Percentiles rank a stretch among this genome's conserved stretches.
These are phyloP conservation scores for Phataginus tetradactyla DNA, from an alignment of 2,797 vertebrate species.

Conservation along the genomic window DNA sequence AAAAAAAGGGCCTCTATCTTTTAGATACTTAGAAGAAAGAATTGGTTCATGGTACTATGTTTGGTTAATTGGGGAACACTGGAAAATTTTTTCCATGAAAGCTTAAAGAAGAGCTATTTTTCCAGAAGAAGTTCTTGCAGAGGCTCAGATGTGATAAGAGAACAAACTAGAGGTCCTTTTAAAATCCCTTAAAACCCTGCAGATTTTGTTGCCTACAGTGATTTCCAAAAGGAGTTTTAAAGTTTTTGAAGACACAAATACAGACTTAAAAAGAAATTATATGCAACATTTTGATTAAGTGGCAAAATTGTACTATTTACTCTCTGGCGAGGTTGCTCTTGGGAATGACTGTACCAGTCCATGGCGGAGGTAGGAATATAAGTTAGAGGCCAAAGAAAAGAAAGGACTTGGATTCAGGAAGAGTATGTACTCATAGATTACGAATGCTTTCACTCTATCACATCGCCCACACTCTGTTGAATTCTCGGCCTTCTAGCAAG, in stretches of 20 bases:
- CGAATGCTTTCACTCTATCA: not conserved
- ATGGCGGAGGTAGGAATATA: conserved; percentile 2
- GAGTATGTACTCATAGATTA: not conserved
- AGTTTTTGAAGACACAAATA: conserved; percentile 41
- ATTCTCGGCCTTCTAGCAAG: not conserved
- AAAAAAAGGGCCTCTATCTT: not conserved
- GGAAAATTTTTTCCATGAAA: not conserved
- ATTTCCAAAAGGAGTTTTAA: conserved; percentile 35
- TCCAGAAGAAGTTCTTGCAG: conserved; percentile 46
- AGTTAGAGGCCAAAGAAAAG: conserved; percentile 31
- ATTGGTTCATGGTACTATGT: not conserved
- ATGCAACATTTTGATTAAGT: not conserved
- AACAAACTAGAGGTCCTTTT: conserved; percentile 10
- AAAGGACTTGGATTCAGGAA: conserved; percentile 25
- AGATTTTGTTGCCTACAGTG: conserved; percentile 24
- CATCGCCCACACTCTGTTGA: not conserved
- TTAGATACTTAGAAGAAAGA: not conserved
- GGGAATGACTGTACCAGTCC: not conserved
- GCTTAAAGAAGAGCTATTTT: conserved; percentile 43
- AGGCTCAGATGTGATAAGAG: conserved; percentile 27
- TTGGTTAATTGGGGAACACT: conserved; percentile 33
- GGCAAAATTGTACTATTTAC: not conserved
- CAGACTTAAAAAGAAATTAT: not conserved
- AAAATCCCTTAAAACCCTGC: not conserved
- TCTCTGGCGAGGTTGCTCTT: conserved; percentile 32